Percentiles rank a stretch among this genome's conserved stretches.
Evolutionary conservation across 2,113 vertebrate genomes (phyloP).

Genomic region (Camelus dromedarius): DNA sequence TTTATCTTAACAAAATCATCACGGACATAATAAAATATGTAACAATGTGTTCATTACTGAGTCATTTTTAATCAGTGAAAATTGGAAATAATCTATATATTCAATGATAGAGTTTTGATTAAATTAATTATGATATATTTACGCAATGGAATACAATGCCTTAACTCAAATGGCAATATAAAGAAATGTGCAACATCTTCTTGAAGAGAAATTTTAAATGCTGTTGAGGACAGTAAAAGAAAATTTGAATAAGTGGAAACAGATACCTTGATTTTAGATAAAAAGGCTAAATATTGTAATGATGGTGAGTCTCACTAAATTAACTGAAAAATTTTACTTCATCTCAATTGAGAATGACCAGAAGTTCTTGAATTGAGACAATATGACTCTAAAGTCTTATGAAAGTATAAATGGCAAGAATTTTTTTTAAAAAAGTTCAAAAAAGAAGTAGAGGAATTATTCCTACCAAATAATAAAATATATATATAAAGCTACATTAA

Average conservation of each 20-base stretch:
- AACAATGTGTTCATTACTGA: neutral
- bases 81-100: neutral
- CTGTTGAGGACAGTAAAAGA: neutral
- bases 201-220: neutral
- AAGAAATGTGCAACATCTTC: neutral
- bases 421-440: neutral
- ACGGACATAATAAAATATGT: neutral
- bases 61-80: neutral
- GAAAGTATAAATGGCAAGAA: neutral
- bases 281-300: neutral
- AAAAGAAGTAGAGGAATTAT: neutral
- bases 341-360: neutral
- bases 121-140: neutral
- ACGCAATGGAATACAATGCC: neutral
- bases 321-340: neutral
- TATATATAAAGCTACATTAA: neutral
- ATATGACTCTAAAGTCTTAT: neutral
- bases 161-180: neutral
- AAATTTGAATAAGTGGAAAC: neutral
- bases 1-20: neutral
- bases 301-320: neutral
- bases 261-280: neutral
- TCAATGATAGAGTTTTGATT: neutral
- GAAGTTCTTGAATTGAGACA: neutral
- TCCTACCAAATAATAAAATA: neutral